Conservation (phyloP, 2,888 invertebrate species). For the Dorcus parallelipipedus region DNA sequence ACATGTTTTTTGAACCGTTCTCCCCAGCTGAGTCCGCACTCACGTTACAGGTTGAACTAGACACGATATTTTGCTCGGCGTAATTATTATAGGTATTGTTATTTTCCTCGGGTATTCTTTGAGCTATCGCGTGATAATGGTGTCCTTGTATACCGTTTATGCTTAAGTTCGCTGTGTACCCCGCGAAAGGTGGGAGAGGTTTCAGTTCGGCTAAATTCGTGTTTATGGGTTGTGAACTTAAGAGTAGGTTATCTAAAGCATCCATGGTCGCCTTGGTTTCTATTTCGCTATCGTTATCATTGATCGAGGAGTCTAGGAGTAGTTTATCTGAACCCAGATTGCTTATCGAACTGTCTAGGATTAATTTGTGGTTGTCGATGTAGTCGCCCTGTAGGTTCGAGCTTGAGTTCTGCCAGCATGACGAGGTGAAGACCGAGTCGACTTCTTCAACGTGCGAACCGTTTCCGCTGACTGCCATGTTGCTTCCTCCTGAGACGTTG, state of each 20-base stretch:
- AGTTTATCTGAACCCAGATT: constrained; percentile 50
- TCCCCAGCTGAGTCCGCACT: constrained; percentile 58
- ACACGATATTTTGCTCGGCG: constrained; percentile 62
- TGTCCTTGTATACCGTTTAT: constrained; percentile 87
- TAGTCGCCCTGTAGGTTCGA: constrained; percentile 52
- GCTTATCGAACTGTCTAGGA: constrained; percentile 56
- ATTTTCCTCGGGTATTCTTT: constrained; percentile 70
- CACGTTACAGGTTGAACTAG: constrained; percentile 66
- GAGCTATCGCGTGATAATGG: constrained; percentile 82
- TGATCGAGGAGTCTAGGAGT: constrained; percentile 48
- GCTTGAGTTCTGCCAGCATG: constrained; percentile 63
- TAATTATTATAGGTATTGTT: constrained; percentile 58
- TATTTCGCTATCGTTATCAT: constrained; percentile 50
- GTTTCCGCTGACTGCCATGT: constrained; percentile 44
- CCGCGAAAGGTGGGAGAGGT: constrained; percentile 81
- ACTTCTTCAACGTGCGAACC: constrained; percentile 53
- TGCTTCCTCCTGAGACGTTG: constrained; percentile 44
- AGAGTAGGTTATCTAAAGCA: constrained; percentile 65
- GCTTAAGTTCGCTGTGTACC: constrained; percentile 80
- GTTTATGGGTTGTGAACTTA: constrained; percentile 56
- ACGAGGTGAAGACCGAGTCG: constrained; percentile 69
- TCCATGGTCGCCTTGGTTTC: constrained; percentile 55
- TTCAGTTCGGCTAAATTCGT: constrained; percentile 78
- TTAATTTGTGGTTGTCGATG: constrained; percentile 55
- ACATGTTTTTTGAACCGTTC: constrained; percentile 50